Evolutionary conservation across 37 sponge, comb jelly and placozoan species (phyloP).

Genomic region (Chondrosia reniformis): DNA sequence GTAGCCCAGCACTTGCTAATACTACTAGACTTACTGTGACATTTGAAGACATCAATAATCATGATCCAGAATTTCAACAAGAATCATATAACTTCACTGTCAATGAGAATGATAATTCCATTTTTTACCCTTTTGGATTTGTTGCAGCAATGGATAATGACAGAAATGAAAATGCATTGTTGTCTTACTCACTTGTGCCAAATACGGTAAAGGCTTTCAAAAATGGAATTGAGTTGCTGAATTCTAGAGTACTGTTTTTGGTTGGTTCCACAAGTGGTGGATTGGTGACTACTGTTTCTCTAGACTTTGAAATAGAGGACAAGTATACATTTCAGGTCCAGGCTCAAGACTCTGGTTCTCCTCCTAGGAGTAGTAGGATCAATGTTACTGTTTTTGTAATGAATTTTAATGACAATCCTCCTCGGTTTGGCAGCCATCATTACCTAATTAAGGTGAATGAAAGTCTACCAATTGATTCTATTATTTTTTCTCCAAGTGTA

Average conservation of each 20-base stretch:
- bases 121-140: not conserved
- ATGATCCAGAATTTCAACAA: not conserved
- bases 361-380: not conserved
- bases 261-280: not conserved
- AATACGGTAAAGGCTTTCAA: not conserved
- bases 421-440: not conserved
- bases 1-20: not conserved
- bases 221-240: not conserved
- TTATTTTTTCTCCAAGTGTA: not conserved
- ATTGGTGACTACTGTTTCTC: not conserved
- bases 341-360: constrained; percentile 7
- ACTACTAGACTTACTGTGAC: not conserved
- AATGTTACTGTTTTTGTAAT: not conserved
- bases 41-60: not conserved
- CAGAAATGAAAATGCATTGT: not conserved
- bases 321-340: not conserved
- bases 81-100: not conserved
- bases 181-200: not conserved
- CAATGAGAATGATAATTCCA: not conserved
- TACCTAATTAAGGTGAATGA: not conserved
- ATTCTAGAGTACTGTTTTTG: not conserved
- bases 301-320: constrained; percentile 21
- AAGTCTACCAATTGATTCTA: not conserved
- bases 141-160: constrained; percentile 4
- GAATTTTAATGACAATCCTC: constrained; percentile 19